These are phyloP conservation scores for Avahi laniger DNA, from an alignment of 2,797 vertebrate genomes.

Conservation along the genomic window DNA sequence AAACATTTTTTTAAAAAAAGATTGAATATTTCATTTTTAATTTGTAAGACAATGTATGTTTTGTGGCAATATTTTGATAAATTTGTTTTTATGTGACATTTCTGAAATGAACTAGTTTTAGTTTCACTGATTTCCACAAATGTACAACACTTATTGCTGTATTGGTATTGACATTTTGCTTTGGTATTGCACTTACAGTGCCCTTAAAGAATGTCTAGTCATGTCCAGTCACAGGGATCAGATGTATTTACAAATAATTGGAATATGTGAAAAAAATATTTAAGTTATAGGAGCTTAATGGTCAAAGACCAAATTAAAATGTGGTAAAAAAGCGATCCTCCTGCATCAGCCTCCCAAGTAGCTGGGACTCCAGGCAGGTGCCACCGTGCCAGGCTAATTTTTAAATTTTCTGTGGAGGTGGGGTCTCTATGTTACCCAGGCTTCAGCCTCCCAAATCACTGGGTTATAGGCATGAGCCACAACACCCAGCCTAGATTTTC, in stretches of 20 bases:
- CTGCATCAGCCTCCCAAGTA: not conserved
- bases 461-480: not conserved
- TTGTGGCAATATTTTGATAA: not conserved
- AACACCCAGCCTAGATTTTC: not conserved
- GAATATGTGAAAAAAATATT: not conserved
- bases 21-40: conserved; percentile 4
- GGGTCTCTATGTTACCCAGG: not conserved
- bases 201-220: not conserved
- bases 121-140: not conserved
- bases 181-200: not conserved
- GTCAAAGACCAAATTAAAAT: not conserved
- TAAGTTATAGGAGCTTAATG: not conserved
- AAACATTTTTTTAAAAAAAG: not conserved
- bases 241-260: not conserved
- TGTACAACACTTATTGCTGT: not conserved
- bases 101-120: conserved; percentile 19
- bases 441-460: not conserved
- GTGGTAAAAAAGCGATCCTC: not conserved
- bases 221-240: not conserved
- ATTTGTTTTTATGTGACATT: not conserved
- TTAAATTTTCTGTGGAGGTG: not conserved
- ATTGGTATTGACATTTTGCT: not conserved
- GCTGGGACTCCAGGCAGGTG: not conserved
- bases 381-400: not conserved
- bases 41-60: not conserved